These are phyloP conservation scores for Sebastolobus altivelis DNA, from an alignment of 2,797 vertebrate genomes.

Conservation along the genomic window DNA sequence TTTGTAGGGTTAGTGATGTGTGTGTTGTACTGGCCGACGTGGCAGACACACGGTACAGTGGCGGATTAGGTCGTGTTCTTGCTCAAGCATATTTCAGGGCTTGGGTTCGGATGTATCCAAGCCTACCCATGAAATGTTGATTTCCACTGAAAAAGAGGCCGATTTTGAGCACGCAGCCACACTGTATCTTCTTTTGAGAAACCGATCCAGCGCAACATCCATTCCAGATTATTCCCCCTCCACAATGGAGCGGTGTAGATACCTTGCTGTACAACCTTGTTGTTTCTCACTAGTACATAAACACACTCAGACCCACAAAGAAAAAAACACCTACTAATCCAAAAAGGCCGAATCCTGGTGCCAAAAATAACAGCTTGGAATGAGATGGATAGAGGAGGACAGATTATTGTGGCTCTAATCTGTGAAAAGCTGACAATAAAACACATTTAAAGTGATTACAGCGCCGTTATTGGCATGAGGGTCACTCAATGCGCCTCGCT, in stretches of 20 bases:
- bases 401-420: slow-evolving; percentile 86
- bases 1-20: slow-evolving; percentile 23
- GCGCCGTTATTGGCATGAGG: slow-evolving; percentile 71
- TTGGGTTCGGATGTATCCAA: slow-evolving; percentile 48
- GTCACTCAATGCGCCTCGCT: slow-evolving; percentile 45
- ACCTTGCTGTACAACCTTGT: slow-evolving; percentile 23
- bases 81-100: slow-evolving; percentile 62
- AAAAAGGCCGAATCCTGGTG: slow-evolving; percentile 76
- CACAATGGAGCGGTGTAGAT: slow-evolving; percentile 27
- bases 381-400: slow-evolving; percentile 83
- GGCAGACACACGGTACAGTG: slow-evolving; percentile 20
- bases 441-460: slow-evolving; percentile 86
- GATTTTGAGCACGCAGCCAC: slow-evolving; percentile 32
- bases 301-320: neutral
- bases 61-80: slow-evolving; percentile 69
- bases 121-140: slow-evolving; percentile 52
- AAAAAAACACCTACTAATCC: slow-evolving; percentile 81
- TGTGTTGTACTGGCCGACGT: slow-evolving; percentile 32
- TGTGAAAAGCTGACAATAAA: slow-evolving; percentile 85
- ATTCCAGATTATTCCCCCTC: slow-evolving; percentile 28
- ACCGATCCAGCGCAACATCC: slow-evolving; percentile 29
- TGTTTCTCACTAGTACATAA: slow-evolving; percentile 42
- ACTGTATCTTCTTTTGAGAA: slow-evolving; percentile 30
- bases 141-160: slow-evolving; percentile 49
- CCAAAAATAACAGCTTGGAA: slow-evolving; percentile 86